These are phyloP conservation scores for Oppia nitens DNA, from an alignment of 1,140 invertebrate genomes.

Conservation along the genomic window DNA sequence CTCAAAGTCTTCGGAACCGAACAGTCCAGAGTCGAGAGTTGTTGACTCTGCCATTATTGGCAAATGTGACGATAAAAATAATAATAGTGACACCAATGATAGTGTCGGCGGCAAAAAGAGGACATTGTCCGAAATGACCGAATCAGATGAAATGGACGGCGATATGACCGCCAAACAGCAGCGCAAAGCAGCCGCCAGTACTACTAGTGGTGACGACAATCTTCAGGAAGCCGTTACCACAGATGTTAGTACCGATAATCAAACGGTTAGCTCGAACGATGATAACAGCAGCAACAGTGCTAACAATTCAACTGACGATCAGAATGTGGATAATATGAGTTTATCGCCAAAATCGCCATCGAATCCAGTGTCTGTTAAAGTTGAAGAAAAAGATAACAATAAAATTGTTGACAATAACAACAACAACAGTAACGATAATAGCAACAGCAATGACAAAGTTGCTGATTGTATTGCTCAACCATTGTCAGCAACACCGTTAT, in stretches of 20 bases:
- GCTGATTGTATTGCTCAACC: background rate
- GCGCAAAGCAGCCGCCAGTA: background rate
- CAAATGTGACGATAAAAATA: background rate
- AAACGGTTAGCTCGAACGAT: background rate
- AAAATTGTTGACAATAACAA: background rate
- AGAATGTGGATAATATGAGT: background rate
- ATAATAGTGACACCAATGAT: background rate
- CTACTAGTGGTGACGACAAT: background rate
- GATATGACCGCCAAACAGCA: background rate
- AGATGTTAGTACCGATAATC: background rate
- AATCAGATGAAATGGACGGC: background rate
- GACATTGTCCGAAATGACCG: background rate
- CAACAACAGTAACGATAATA: no score
- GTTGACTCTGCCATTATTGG: background rate
- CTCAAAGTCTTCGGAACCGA: background rate
- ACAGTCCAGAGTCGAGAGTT: background rate
- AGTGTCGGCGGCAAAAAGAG: background rate
- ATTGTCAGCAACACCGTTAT: no score
- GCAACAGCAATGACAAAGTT: background rate
- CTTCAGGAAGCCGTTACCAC: background rate
- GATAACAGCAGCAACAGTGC: background rate
- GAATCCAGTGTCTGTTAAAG: no score
- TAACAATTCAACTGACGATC: background rate
- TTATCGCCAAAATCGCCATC: background rate
- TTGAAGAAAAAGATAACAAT: background rate